Base-by-base conservation (phyloP, 1,140 invertebrate genomes). In the Muscidifurax raptorellus region DNA sequence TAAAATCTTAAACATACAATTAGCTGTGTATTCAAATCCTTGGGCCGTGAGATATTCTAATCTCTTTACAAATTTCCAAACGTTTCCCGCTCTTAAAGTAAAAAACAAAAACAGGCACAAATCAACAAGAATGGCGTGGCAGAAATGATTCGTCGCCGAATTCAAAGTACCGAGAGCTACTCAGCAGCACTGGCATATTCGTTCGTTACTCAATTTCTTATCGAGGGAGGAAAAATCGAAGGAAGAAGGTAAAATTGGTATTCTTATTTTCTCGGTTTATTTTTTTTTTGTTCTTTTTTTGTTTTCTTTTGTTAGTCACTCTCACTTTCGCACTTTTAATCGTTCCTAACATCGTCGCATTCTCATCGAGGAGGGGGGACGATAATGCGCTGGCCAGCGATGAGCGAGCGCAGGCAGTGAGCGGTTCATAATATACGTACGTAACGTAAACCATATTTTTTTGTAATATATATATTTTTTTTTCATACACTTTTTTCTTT, bases 401-500 rank as follows among this genome's bases (percentile, higher is more conserved):
- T 87, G 86, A 90, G 87, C 91, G 88, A 92, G 88, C 90, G 89
- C 90, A 91, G 92, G 91, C 92, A 92, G 91, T 93, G 92, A 92
- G 90, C 90, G 90, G 88, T 91, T 92, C 89, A 90, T 91, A 84
- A 88, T 88, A 89, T 91, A 90, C 90, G 87, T 91, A 91, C 89
- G 89, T 86, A 86, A 86, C 88, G 79, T 86, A 36, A 82, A 83
- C 25, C 59, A 15, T 83, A 36, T 82, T 44, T 18, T 7, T 82
- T 71, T 47, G 28, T 22, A 9, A 44, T 83, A 52, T 83, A 71
- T 83, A 30, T 47, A 67, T 67, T 47, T 15, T 47, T 47, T 47
- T 47, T 47, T 66, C 32, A 69, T 52, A 18, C n/a, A 32, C 13
- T 75, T 47, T 77, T 10, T 47, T 30, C 47, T 30, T 78, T 32